Conservation (phyloP, 1,140 invertebrate species). For the Pogonomyrmex californicus region DNA sequence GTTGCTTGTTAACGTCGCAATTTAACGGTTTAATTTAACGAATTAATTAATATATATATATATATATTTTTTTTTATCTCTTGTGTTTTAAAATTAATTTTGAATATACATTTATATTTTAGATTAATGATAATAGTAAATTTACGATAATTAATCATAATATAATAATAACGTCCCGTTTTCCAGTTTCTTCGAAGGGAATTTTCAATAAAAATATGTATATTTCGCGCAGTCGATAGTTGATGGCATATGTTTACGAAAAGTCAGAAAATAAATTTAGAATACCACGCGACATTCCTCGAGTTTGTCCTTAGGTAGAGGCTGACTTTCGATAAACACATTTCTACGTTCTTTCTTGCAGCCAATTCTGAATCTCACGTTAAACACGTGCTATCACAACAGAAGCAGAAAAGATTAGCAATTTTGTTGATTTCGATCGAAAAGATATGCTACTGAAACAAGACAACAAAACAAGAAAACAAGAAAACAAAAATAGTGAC, state of each 20-base stretch:
- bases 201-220: slow-evolving; percentile 20
- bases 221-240: background rate
- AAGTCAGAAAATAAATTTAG: slow-evolving; percentile 65
- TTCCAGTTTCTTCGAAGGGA: background rate
- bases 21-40: background rate
- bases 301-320: slow-evolving; percentile 61
- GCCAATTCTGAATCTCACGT: slow-evolving; percentile 49
- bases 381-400: background rate
- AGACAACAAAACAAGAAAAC: no score
- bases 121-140: background rate
- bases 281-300: slow-evolving; percentile 64
- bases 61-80: background rate
- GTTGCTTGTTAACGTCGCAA: background rate
- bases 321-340: slow-evolving; percentile 64
- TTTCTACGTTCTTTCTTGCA: slow-evolving; percentile 72
- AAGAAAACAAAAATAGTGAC: background rate
- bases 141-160: background rate
- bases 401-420: background rate
- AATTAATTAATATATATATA: background rate
- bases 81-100: background rate
- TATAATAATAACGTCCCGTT: background rate
- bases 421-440: background rate
- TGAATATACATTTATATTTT: background rate
- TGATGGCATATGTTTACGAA: background rate
- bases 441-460: background rate